These are phyloP conservation scores for Thecophora atra DNA, from an alignment of 2,888 invertebrate species.

Conservation along the genomic window DNA sequence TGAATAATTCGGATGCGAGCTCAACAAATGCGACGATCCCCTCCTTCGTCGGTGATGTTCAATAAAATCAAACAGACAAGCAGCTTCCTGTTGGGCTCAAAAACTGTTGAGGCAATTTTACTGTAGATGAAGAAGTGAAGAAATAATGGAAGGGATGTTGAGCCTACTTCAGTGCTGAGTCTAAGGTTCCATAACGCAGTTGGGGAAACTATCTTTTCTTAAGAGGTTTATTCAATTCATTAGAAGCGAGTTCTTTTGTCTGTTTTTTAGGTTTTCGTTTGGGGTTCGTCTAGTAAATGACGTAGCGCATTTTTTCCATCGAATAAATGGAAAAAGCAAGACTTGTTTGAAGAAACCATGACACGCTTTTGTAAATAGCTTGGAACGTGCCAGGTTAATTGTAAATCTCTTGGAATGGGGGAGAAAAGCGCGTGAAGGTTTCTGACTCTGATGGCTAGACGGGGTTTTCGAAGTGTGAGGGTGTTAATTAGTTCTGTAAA, in stretches of 20 bases:
- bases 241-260: background rate
- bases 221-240: background rate
- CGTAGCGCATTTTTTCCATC: constrained; percentile 39
- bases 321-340: background rate
- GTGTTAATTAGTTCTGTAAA: constrained; percentile 12
- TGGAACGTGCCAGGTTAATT: constrained; percentile 42
- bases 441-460: too few species aligned
- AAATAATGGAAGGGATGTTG: background rate
- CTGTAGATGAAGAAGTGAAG: background rate
- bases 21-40: constrained; percentile 19
- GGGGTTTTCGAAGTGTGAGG: constrained; percentile 8
- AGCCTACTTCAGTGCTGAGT: too few species aligned
- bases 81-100: background rate
- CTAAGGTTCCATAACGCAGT: too few species aligned
- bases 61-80: background rate
- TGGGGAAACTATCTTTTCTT: too few species aligned
- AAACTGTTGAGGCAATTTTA: constrained; percentile 1
- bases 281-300: constrained; percentile 18
- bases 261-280: constrained; percentile 34
- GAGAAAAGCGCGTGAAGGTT: constrained; percentile 29
- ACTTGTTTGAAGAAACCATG: constrained; percentile 23
- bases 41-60: constrained; percentile 9
- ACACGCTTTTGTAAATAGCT: constrained; percentile 40
- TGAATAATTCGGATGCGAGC: background rate
- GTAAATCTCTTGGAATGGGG: constrained; percentile 28